Conservation (phyloP, 2,888 invertebrate species). For the Eudasyphora cyanicolor region DNA sequence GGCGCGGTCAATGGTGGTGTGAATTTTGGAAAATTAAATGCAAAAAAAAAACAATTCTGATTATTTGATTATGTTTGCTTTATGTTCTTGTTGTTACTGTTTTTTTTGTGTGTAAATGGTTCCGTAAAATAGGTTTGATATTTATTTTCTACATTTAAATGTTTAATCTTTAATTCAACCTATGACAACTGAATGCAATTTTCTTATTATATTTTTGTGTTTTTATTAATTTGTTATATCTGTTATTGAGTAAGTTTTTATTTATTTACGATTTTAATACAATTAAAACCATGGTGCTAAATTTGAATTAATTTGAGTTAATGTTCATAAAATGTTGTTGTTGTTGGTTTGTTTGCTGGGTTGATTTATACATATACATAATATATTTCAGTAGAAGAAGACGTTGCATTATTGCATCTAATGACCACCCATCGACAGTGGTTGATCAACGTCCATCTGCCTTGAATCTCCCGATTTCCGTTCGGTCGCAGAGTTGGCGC, state of each 20-base stretch:
- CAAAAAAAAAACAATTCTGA: conserved; percentile 12
- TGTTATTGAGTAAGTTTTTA: background rate
- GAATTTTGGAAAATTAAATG: conserved; percentile 28
- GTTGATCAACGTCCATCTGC: conserved; percentile 59
- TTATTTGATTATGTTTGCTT: background rate
- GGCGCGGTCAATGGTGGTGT: no score
- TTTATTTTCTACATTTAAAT: background rate
- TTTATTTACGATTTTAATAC: conserved; percentile 24
- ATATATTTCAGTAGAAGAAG: conserved; percentile 66
- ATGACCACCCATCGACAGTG: conserved; percentile 37
- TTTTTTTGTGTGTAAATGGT: conserved; percentile 47
- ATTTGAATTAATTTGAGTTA: conserved; percentile 44
- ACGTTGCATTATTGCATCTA: conserved; percentile 37
- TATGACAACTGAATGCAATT: conserved; percentile 14
- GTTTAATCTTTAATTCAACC: conserved; percentile 2
- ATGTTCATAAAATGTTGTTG: conserved; percentile 42
- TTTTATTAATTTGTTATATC: background rate
- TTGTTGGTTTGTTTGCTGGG: conserved; percentile 5
- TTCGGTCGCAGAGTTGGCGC: conserved; percentile 32
- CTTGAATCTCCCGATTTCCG: conserved; percentile 58
- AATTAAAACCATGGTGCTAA: conserved; percentile 58
- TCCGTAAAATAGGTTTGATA: conserved; percentile 52
- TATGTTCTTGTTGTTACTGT: conserved; percentile 1
- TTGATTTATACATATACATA: conserved; percentile 66
- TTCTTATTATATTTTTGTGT: background rate